Evolutionary conservation across 2,888 invertebrate genomes (phyloP), one percentile per base, ranked within the genome.

Genomic region (Drosophila yooni): DNA sequence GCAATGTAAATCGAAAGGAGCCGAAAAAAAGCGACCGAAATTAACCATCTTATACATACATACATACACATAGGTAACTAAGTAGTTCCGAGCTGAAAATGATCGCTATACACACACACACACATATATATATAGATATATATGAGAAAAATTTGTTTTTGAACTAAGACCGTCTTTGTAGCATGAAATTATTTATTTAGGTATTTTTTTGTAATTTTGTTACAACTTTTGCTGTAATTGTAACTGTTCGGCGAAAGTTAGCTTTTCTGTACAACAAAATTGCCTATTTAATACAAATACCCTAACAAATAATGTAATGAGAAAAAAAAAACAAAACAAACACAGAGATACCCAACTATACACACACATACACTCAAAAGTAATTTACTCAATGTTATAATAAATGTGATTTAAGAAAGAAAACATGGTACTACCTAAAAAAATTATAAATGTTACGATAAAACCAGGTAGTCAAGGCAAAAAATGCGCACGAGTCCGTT

Each of bases 301-400:
- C 70, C 61, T 69, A 62, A 72, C 62, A 75, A 68, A 48, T 68
- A 73, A 80, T 65, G 57, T 68, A 79, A 74, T 21, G 43, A 48
- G 43, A 64, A 53, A 46, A 36, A 36, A n/a, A 52, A 69, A 57
- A 38, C 40, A 51, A 21, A 36, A 52, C n/a, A 58, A 59, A 46
- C 72, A 64, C 59, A 68, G 70, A 78, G 65, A 65, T 68, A 70
- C 76, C 73, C 75, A 82, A 71, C 82, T 75, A 64, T 77, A 80
- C 73, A 78, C 79, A 79, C 76, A 61, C 75, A 82, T 85, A 86
- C 81, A 85, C 89, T 88, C 89, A 86, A 80, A 69, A 75, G 80
- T 85, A 82, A 84, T 82, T 82, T 89, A 87, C 86, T 87, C 86
- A 87, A 86, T 89, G 85, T 86, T 86, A 87, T 87, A 87, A 88